Percentiles rank a stretch among this genome's conserved stretches.
Conservation (phyloP, 2,888 invertebrate genomes). For the Dicyrtoma fusca region DNA sequence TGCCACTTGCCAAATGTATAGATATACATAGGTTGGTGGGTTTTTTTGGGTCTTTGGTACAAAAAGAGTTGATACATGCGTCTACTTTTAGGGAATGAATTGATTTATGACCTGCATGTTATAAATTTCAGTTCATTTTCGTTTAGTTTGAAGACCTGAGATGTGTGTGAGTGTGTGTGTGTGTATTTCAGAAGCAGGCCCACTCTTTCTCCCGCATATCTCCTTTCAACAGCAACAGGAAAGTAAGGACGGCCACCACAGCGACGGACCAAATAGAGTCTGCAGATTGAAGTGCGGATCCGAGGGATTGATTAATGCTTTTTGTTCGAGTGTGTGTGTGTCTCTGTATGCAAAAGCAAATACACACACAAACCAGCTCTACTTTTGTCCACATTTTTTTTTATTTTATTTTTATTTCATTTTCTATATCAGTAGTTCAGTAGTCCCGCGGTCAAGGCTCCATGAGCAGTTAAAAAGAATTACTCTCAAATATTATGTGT, state of each 20-base stretch:
- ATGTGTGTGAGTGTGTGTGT: no score
- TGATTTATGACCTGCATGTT: slow-evolving; percentile 14
- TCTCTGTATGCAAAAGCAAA: no score
- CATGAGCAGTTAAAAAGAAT: no score
- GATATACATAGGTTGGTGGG: no score
- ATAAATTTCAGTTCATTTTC: slow-evolving; percentile 15
- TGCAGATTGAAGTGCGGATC: background rate
- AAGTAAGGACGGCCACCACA: no score
- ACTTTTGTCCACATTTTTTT: background rate
- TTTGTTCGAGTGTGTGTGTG: background rate
- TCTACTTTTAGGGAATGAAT: background rate
- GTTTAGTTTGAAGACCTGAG: background rate
- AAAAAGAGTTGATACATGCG: background rate
- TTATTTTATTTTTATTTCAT: background rate
- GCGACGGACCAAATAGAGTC: no score
- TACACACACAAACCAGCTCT: background rate
- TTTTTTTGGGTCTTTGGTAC: no score
- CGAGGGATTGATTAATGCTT: slow-evolving; percentile 2
- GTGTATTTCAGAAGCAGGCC: no score
- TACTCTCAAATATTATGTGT: no score
- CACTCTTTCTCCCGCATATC: background rate
- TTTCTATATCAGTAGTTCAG: no score
- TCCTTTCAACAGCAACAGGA: slow-evolving; percentile 8
- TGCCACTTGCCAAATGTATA: no score
- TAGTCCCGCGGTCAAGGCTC: no score